Percentiles rank a stretch among this genome's conserved stretches.
Conservation (phyloP, 1,140 invertebrate species). For the Zaprionus tsacasi region DNA sequence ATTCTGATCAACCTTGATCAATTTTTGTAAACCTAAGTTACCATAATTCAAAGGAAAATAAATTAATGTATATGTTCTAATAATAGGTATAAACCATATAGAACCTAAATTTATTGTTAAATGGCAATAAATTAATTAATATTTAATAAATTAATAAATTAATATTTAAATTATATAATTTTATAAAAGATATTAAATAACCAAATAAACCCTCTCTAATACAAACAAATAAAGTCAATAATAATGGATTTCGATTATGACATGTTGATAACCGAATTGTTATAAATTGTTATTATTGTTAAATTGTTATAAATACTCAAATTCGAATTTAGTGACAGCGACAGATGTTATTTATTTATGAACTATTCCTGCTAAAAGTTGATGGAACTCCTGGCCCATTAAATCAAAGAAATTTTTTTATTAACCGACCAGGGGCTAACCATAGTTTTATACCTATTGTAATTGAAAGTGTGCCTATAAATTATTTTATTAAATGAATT, state of each 20-base stretch:
- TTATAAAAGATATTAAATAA: conserved; percentile 83
- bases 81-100: conserved; percentile 84
- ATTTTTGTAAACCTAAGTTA: conserved; percentile 71
- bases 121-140: conserved; percentile 77
- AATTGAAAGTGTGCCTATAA: too few species aligned
- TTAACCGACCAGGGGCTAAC: too few species aligned
- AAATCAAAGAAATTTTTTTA: too few species aligned
- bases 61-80: conserved; percentile 76
- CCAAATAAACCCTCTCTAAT: conserved; percentile 78
- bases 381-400: too few species aligned
- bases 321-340: conserved; percentile 86
- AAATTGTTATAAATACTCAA: too few species aligned
- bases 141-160: too few species aligned
- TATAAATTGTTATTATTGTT: too few species aligned
- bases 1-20: conserved; percentile 85
- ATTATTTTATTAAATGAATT: too few species aligned
- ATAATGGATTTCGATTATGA: conserved; percentile 86
- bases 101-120: conserved; percentile 73
- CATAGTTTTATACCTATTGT: too few species aligned
- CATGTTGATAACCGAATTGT: conserved; percentile 88
- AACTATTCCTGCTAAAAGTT: too few species aligned
- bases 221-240: conserved; percentile 84
- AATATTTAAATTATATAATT: conserved; percentile 78
- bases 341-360: conserved; percentile 89
- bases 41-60: conserved; percentile 43